These are phyloP conservation scores for Gambusia yucatana DNA, from an alignment of 2,797 vertebrate species.

Conservation along the genomic window DNA sequence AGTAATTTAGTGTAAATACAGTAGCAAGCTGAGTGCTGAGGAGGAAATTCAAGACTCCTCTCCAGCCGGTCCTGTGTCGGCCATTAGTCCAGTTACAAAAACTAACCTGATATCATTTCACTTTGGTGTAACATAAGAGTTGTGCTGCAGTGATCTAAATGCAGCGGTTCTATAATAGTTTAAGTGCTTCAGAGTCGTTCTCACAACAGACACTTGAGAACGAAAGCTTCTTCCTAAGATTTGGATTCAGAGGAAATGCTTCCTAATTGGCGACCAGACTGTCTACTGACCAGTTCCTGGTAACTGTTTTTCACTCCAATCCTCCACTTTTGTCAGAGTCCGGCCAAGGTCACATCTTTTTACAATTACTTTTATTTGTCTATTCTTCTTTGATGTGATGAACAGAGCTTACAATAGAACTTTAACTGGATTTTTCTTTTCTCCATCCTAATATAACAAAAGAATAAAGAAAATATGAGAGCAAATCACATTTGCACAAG, in stretches of 20 bases:
- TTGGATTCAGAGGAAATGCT: slow-evolving; percentile 27
- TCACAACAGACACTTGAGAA: slow-evolving; percentile 46
- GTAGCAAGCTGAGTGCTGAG: slow-evolving; percentile 38
- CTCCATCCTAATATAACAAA: slow-evolving; percentile 1
- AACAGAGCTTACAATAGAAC: background rate
- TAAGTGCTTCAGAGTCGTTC: slow-evolving; percentile 48
- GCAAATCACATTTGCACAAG: slow-evolving; percentile 9
- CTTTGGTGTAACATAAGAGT: slow-evolving; percentile 56
- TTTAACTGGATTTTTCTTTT: background rate
- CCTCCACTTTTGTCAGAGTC: background rate
- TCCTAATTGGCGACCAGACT: slow-evolving; percentile 14
- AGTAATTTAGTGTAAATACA: slow-evolving; percentile 32
- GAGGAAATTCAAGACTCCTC: slow-evolving; percentile 56
- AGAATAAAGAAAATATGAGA: slow-evolving; percentile 4
- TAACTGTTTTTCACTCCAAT: background rate
- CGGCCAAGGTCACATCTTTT: background rate
- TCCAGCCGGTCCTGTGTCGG: slow-evolving; percentile 41
- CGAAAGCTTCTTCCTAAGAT: slow-evolving; percentile 44
- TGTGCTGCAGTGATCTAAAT: slow-evolving; percentile 45
- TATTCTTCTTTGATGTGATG: background rate
- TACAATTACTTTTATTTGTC: background rate
- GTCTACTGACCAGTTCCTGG: slow-evolving; percentile 7
- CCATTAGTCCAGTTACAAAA: slow-evolving; percentile 53
- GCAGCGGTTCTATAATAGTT: slow-evolving; percentile 23
- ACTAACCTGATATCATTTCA: slow-evolving; percentile 70